Evolutionary conservation across 2,888 invertebrate genomes (phyloP).

Genomic region (Papilio elwesi): DNA sequence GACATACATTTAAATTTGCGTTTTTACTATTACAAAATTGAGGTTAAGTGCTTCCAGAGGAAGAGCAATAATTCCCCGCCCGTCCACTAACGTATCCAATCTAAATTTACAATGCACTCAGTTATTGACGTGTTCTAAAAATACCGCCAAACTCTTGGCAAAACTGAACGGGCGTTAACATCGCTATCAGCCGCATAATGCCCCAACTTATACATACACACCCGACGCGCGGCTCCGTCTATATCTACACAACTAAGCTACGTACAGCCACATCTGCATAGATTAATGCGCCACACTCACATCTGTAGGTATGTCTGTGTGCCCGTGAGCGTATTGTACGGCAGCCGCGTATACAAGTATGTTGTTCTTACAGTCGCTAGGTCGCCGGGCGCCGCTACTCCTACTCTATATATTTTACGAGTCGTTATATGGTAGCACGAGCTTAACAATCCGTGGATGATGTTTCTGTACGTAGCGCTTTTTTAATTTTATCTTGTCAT

Average conservation of each 20-base stretch:
- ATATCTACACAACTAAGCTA: slow-evolving; percentile 41
- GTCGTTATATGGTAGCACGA: slow-evolving; percentile 25
- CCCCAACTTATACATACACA: slow-evolving; percentile 53
- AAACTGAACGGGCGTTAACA: slow-evolving; percentile 83
- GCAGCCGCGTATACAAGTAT: slow-evolving; percentile 43
- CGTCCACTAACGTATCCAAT: slow-evolving; percentile 73
- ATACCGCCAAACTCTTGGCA: slow-evolving; percentile 79
- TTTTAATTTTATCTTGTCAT: slow-evolving; percentile 37
- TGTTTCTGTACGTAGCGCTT: slow-evolving; percentile 22
- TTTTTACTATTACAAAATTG: slow-evolving; percentile 20
- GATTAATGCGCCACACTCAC: slow-evolving; percentile 49
- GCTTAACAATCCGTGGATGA: slow-evolving; percentile 39
- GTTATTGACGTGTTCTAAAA: slow-evolving; percentile 84
- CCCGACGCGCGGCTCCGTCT: slow-evolving; percentile 34
- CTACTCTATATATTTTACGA: slow-evolving; percentile 48
- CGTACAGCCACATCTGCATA: slow-evolving; percentile 48
- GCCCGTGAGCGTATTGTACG: slow-evolving; percentile 42
- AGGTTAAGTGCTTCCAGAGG: slow-evolving; percentile 48
- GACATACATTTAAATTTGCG: background rate
- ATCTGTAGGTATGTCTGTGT: slow-evolving; percentile 45
- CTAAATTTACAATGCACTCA: slow-evolving; percentile 83
- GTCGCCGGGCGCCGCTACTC: slow-evolving; percentile 44
- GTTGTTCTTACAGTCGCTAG: slow-evolving; percentile 53
- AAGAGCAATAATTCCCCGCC: slow-evolving; percentile 73
- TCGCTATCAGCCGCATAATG: slow-evolving; percentile 80